These are phyloP conservation scores for Cephus pygmeus DNA, from an alignment of 2,888 invertebrate genomes.

Conservation along the genomic window DNA sequence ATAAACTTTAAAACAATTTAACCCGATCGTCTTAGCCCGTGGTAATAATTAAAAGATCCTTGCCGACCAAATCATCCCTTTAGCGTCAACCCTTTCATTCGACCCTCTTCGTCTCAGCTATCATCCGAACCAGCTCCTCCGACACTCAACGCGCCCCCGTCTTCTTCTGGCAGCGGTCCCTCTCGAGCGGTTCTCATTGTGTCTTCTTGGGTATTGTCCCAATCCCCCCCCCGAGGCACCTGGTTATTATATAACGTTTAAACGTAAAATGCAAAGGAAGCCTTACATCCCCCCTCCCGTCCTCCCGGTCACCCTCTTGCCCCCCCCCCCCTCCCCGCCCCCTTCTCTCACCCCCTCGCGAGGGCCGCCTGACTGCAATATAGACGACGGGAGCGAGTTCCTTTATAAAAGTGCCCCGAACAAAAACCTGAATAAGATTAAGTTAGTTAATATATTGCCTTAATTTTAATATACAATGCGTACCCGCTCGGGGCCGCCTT, in stretches of 20 bases:
- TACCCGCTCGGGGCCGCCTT: constrained; percentile 10
- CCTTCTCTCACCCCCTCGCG: background rate
- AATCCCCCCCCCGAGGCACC: background rate
- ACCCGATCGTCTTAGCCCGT: constrained; percentile 20
- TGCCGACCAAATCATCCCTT: constrained; percentile 6
- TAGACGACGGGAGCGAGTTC: constrained; percentile 14
- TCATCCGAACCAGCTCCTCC: too few relatives aligned
- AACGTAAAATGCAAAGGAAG: constrained; percentile 24
- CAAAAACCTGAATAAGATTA: constrained; percentile 45
- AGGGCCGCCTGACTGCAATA: constrained; percentile 6
- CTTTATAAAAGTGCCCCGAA: constrained; percentile 32
- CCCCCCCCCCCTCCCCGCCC: background rate
- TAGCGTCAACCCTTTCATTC: background rate
- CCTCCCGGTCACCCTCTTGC: background rate
- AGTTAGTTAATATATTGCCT: constrained; percentile 45
- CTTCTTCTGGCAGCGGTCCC: background rate
- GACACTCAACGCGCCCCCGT: background rate
- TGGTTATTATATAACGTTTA: constrained; percentile 36
- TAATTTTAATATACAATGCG: constrained; percentile 47
- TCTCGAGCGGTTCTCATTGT: constrained; percentile 25
- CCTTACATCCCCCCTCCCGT: background rate
- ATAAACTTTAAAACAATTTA: constrained; percentile 23
- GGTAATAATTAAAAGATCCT: constrained; percentile 25
- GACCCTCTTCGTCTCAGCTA: background rate
- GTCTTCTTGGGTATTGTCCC: constrained; percentile 22